Base-by-base conservation (phyloP, 1,140 invertebrate species). In the Dufourea novaeangliae region DNA sequence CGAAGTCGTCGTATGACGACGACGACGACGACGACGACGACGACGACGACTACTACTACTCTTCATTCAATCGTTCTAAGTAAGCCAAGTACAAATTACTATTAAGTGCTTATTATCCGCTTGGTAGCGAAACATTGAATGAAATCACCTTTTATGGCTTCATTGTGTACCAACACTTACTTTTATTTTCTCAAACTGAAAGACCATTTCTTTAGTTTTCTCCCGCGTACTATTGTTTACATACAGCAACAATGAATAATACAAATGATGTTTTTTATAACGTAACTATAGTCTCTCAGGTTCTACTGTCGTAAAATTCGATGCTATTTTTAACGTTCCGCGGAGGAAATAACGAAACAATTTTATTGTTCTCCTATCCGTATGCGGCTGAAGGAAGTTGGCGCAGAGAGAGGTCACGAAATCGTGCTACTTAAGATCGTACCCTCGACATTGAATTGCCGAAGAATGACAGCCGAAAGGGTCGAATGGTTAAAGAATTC, bases 381-480 rank as follows among this genome's bases (percentile, higher is more conserved):
- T 2, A 0, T 14, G 8, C 14, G 20, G 46, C n/a, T 50, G 62
- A 20, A 39, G 25, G 7, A 29, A 66, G 14, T 66, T 56, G 54
- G 17, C 8, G 4, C 14, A 1, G 14, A 2, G 52, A 34, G 52
- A 39, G 41, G 7, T 4, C 6, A 61, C 50, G 41, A 44, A 61
- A 41, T 32, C 14, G 17, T 5, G 41, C 6, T 14, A 46, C 34
- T 46, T 59, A 11, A 20, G 32, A n/a, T 32, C 34, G 37, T 76
- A 80, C 29, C 78, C 64, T 77, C 73, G 78, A 80, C 78, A 76
- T 80, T 77, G 78, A 80, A 76, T 57, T 14, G 46, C 56, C 20
- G 32, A 68, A 44, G 57, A 79, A 76, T 14, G 63, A 27, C 41
- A 44, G 34, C 29, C 52, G 34, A 63, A 76, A 32, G 44, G 63